Conservation (phyloP, 2,113 vertebrate genomes). For the Pandion haliaetus region DNA sequence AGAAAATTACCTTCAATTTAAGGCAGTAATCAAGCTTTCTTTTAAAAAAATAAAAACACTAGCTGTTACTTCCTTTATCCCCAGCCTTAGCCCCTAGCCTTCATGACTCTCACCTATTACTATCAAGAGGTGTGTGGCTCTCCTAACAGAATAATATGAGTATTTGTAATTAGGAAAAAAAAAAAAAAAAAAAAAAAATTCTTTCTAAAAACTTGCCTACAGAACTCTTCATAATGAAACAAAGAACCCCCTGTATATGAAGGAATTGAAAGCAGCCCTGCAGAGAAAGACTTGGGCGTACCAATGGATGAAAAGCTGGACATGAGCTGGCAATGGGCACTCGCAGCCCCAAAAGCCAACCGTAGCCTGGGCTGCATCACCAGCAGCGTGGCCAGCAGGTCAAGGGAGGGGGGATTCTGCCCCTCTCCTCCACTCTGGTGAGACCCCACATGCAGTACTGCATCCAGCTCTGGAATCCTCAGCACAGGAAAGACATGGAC, state of each 20-base stretch:
- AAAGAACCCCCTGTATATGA: neutral
- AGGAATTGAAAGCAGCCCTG: too few relatives aligned
- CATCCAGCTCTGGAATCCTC: neutral
- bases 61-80: neutral
- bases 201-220: neutral
- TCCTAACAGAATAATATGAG: neutral
- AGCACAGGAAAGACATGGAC: neutral
- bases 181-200: neutral
- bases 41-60: neutral
- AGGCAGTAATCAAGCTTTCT: neutral
- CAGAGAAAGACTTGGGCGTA: too few relatives aligned
- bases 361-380: neutral
- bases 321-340: neutral
- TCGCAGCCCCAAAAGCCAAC: neutral
- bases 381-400: neutral
- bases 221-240: neutral
- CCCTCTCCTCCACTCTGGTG: neutral
- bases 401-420: neutral
- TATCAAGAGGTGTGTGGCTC: neutral
- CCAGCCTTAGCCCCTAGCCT: neutral
- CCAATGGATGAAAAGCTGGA: neutral
- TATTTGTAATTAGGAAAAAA: neutral
- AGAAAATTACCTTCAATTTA: neutral
- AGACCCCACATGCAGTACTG: neutral
- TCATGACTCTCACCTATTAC: neutral